These are phyloP conservation scores for Metopolophium dirhodum DNA, from an alignment of 1,140 invertebrate genomes.

Conservation along the genomic window DNA sequence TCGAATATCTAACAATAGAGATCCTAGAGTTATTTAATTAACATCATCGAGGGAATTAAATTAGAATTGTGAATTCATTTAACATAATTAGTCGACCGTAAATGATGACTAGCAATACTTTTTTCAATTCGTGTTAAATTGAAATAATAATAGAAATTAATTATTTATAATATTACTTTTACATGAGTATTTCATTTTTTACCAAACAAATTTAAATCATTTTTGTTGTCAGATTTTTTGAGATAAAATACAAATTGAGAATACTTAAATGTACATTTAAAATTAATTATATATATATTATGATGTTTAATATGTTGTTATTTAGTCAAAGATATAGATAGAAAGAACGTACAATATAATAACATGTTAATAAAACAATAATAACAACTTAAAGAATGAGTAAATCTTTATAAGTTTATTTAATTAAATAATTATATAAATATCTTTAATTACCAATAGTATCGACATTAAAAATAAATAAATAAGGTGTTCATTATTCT, in stretches of 20 bases:
- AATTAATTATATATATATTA: background rate
- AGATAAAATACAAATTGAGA: background rate
- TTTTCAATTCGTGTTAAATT: background rate
- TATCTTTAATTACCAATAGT: background rate
- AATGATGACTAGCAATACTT: constrained; percentile 24
- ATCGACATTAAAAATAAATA: background rate
- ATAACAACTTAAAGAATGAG: background rate
- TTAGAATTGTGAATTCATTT: constrained; percentile 2
- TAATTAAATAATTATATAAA: background rate
- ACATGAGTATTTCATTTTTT: background rate
- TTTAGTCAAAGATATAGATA: background rate
- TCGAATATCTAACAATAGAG: constrained; percentile 15
- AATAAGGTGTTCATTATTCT: background rate
- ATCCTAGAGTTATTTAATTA: constrained; percentile 25
- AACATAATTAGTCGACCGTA: background rate
- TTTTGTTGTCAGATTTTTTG: background rate
- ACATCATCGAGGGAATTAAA: background rate
- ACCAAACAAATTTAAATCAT: background rate
- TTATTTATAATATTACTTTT: background rate
- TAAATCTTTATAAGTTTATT: background rate
- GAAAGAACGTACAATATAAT: background rate
- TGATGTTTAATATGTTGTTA: background rate
- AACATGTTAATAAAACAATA: background rate
- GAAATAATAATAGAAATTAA: background rate
- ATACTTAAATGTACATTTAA: background rate